phyloP scores from a whole-genome alignment of 2,113 vertebrate genomes.

The Phylloscopus trochilus region DNA sequence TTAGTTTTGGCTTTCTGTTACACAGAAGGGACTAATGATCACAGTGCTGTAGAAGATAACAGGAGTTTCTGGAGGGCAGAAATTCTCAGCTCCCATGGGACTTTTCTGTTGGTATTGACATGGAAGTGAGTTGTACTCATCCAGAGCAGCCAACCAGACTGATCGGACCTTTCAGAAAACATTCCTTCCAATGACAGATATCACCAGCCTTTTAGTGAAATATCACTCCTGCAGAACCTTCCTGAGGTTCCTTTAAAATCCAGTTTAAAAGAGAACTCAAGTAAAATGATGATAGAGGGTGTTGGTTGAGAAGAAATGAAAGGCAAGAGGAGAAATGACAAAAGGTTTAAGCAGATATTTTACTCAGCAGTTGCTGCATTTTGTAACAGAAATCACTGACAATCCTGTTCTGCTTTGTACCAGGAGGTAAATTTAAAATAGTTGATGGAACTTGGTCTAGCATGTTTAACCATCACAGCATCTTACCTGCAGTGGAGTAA shows the following conservation, averaged over 20 bases:
- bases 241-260: background rate
- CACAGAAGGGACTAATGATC: background rate
- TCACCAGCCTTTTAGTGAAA: background rate
- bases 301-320: background rate
- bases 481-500: background rate
- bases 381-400: background rate
- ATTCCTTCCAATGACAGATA: background rate
- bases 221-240: background rate
- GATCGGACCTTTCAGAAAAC: background rate
- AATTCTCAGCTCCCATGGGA: background rate
- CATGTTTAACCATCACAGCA: background rate
- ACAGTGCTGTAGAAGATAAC: background rate
- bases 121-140: background rate
- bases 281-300: background rate
- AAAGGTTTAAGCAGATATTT: background rate
- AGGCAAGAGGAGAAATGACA: background rate
- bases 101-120: background rate
- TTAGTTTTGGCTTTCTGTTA: background rate
- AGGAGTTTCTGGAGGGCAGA: background rate
- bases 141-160: background rate
- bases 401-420: background rate
- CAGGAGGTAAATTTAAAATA: background rate
- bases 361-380: background rate
- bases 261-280: background rate
- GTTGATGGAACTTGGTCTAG: background rate